Percentiles rank a stretch among this genome's conserved stretches.
These are phyloP conservation scores for Bubo bubo DNA, from an alignment of 2,113 vertebrate genomes.

Conservation along the genomic window DNA sequence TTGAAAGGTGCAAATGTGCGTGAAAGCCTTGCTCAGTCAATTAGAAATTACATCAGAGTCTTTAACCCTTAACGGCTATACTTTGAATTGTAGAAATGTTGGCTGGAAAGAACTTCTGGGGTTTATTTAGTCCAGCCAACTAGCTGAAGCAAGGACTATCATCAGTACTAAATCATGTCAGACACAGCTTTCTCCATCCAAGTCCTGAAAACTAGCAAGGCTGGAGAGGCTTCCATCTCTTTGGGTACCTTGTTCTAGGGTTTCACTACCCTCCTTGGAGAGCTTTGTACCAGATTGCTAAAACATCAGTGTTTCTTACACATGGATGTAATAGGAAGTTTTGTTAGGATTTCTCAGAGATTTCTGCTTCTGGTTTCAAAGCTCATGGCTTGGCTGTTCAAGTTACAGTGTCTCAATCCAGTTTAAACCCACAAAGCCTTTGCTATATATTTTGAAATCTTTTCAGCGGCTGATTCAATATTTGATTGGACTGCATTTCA, in stretches of 20 bases:
- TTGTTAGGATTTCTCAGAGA: background rate
- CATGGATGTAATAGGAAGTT: background rate
- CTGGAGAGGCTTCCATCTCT: background rate
- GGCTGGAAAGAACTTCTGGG: background rate
- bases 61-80: background rate
- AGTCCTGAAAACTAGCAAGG: background rate
- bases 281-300: background rate
- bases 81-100: background rate
- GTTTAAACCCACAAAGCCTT: background rate
- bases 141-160: background rate
- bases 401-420: background rate
- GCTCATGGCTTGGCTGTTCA: background rate
- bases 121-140: background rate
- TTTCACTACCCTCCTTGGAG: background rate
- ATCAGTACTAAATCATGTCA: accelerated
- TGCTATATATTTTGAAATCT: background rate
- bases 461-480: background rate
- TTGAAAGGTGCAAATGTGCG: background rate
- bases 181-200: background rate
- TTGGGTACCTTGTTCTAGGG: background rate
- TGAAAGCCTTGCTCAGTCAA: background rate
- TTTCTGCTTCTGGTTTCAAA: background rate
- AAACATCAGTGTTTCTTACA: background rate
- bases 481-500: background rate
- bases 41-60: background rate